These are phyloP conservation scores for Troglohyphantes excavatus DNA, from an alignment of 2,888 invertebrate genomes.

Conservation along the genomic window DNA sequence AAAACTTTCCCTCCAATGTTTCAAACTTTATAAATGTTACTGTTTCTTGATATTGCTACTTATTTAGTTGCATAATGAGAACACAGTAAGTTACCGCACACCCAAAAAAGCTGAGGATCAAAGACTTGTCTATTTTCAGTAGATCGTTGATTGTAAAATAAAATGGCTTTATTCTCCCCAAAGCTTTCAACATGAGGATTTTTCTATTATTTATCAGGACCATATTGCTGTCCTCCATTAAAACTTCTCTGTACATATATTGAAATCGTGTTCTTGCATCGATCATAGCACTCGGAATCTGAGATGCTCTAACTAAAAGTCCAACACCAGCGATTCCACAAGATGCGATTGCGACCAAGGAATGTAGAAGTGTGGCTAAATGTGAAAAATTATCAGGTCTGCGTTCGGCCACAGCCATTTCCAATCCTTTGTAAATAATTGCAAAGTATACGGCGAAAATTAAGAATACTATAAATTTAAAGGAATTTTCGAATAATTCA, in stretches of 20 bases:
- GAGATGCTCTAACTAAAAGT: not conserved
- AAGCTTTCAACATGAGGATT: no score
- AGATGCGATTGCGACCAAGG: not conserved
- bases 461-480: not conserved
- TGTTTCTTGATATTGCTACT: no score
- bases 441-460: not conserved
- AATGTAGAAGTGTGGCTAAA: not conserved
- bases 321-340: not conserved
- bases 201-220: no score
- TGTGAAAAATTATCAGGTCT: no score
- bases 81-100: constrained; percentile 19
- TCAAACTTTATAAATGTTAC: no score
- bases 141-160: constrained; percentile 14
- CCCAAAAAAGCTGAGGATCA: constrained; percentile 35
- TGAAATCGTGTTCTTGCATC: no score
- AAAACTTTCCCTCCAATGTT: not conserved
- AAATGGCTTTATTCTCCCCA: not conserved
- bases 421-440: not conserved
- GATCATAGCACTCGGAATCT: not conserved
- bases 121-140: not conserved
- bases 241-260: no score
- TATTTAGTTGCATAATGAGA: constrained; percentile 23
- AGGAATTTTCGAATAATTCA: not conserved
- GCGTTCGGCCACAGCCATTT: not conserved
- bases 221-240: no score